Evolutionary conservation across 2,113 vertebrate species (phyloP), one percentile per base, ranked within the genome.

Genomic region (Recurvirostra avosetta): DNA sequence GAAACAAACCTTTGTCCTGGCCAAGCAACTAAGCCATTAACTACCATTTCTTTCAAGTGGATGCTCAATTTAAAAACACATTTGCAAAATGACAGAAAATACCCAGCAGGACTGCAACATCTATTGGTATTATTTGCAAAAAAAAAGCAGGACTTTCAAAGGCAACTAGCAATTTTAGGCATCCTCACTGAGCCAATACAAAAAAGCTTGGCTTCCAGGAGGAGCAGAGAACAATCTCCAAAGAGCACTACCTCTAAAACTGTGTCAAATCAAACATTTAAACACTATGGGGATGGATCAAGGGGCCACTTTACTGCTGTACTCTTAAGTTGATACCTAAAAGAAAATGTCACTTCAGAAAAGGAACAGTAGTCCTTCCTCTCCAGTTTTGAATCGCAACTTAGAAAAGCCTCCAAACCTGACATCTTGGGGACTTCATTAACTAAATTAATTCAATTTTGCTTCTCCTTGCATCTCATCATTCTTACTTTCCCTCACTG

Each of bases 21-120:
- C 93, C 94, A 97, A 97, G 74, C 92, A 95, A 82, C 72, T 62
- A 97, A 95, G 70, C 87, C 67, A 68, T 96, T 97, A 97, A 83
- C 65, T 82, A 87, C 58, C 22, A 74, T 49, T 82, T 43, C 43
- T 77, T 92, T 66, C 41, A 23, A 97, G 90, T 19, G 36, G 56
- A 96, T 84, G 76, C 22, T 93, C 52, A 23, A 74, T 89, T 89
- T 65, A 12, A 91, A 91, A 68, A 52, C 34, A 59, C 8, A 62
- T 26, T 75, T 73, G 27, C 41, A 85, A 92, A 88, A 58, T 23
- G 12, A 94, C 65, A 90, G 74, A 55, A 73, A 78, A 56, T 9
- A 50, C 41, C 91, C 61, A 59, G 5, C 2, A 15, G 26, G 11
- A 95, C 63, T 11, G 9, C 36, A 52, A 45, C 12, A 36, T 12